Conservation (phyloP, 2,888 invertebrate genomes). For the Nephrotoma flavescens region DNA sequence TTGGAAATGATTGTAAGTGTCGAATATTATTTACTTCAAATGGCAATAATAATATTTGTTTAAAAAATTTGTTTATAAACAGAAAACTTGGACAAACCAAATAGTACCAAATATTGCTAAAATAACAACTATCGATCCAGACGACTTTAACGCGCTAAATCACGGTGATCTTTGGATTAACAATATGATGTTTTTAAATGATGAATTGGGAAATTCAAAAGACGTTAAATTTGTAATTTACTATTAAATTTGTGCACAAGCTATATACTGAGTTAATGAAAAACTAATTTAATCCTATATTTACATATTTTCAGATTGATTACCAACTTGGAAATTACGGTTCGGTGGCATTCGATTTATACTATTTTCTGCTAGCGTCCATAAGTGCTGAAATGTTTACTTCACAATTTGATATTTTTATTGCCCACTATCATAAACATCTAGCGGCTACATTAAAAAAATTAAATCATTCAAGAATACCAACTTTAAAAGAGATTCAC, state of each 20-base stretch:
- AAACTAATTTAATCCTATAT: background rate
- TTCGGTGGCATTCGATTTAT: constrained; percentile 22
- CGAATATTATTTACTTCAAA: background rate
- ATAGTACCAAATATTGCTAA: background rate
- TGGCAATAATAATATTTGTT: background rate
- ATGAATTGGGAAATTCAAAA: background rate
- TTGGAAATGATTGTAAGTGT: background rate
- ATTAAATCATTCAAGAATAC: background rate
- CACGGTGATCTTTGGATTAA: constrained; percentile 37
- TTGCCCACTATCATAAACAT: constrained; percentile 16
- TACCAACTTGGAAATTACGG: constrained; percentile 23
- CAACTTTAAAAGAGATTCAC: background rate
- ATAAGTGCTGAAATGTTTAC: constrained; percentile 17
- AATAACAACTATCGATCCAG: constrained; percentile 2
- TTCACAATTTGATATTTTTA: constrained; percentile 16
- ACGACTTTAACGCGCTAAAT: constrained; percentile 30
- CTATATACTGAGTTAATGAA: background rate
- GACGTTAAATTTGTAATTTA: background rate
- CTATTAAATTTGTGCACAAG: background rate
- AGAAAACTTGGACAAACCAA: background rate
- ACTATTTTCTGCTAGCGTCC: constrained; percentile 21
- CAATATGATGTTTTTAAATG: constrained; percentile 33
- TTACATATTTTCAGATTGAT: constrained; percentile 17
- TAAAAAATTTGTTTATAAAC: background rate
- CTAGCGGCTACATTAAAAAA: background rate